These are phyloP conservation scores for Nycticebus coucang DNA, from an alignment of 2,113 vertebrate species.

Conservation along the genomic window DNA sequence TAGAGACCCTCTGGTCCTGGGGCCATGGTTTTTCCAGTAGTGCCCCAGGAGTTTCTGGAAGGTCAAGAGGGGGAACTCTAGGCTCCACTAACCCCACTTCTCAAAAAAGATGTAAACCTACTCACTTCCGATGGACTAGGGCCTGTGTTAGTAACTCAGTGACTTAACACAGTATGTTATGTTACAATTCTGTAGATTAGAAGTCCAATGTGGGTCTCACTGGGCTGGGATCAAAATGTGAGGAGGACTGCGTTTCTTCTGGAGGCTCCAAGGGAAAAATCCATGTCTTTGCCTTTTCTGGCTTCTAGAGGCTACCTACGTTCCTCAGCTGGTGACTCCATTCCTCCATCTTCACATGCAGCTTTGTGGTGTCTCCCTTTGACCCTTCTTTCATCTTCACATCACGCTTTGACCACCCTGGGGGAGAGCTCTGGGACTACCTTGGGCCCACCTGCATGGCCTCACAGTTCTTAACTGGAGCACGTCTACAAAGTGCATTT, in stretches of 20 bases:
- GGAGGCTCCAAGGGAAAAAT: background rate
- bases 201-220: background rate
- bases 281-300: background rate
- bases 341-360: background rate
- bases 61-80: background rate
- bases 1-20: background rate
- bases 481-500: background rate
- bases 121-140: background rate
- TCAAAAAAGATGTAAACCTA: background rate
- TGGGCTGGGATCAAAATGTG: background rate
- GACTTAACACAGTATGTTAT: background rate
- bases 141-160: background rate
- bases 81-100: background rate
- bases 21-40: background rate
- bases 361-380: rapidly evolving
- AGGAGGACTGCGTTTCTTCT: background rate
- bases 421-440: background rate
- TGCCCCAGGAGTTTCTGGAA: background rate
- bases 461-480: background rate
- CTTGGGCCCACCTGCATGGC: background rate
- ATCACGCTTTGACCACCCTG: background rate
- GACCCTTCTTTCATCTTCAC: background rate
- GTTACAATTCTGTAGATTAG: background rate
- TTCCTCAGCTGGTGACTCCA: background rate
- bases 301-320: background rate